These are phyloP conservation scores for Cynaeus angustus DNA, from an alignment of 2,888 invertebrate species.

Conservation along the genomic window DNA sequence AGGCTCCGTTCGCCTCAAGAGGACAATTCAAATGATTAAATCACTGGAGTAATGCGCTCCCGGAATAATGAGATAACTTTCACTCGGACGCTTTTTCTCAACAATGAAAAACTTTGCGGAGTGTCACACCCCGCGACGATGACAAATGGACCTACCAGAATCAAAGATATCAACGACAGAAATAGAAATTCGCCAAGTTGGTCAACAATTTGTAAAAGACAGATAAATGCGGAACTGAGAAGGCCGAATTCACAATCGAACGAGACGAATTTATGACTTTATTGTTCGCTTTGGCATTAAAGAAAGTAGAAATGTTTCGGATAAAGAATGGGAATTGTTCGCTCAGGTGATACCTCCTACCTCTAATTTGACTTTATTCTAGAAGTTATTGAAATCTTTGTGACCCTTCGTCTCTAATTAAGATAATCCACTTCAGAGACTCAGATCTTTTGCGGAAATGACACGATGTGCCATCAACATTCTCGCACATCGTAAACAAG, in stretches of 20 bases:
- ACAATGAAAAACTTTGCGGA: conserved; percentile 40
- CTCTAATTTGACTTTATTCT: too few species aligned
- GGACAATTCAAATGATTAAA: conserved; percentile 59
- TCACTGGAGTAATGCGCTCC: conserved; percentile 54
- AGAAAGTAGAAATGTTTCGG: too few species aligned
- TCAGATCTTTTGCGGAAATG: conserved; percentile 19
- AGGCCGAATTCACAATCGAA: too few species aligned
- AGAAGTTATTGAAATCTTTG: too few species aligned
- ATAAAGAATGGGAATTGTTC: too few species aligned
- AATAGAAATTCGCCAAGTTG: conserved; percentile 8
- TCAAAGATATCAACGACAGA: conserved; percentile 23
- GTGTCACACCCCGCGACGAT: conserved; percentile 25
- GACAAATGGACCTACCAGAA: conserved; percentile 27
- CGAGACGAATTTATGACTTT: too few species aligned
- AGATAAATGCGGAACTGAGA: not conserved
- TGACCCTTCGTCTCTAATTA: too few species aligned
- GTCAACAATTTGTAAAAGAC: not conserved
- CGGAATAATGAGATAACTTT: conserved; percentile 55
- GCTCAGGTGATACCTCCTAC: too few species aligned
- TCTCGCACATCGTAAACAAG: conserved; percentile 34
- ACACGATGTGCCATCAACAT: conserved; percentile 24
- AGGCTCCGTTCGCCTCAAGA: conserved; percentile 55
- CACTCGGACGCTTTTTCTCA: conserved; percentile 36
- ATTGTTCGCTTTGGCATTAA: too few species aligned
- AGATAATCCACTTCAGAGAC: conserved; percentile 17